A percentile compares a stretch with the other conserved stretches of the same genome.
Conservation (phyloP, 2,113 vertebrate species). For the Leucopsar rothschildi region DNA sequence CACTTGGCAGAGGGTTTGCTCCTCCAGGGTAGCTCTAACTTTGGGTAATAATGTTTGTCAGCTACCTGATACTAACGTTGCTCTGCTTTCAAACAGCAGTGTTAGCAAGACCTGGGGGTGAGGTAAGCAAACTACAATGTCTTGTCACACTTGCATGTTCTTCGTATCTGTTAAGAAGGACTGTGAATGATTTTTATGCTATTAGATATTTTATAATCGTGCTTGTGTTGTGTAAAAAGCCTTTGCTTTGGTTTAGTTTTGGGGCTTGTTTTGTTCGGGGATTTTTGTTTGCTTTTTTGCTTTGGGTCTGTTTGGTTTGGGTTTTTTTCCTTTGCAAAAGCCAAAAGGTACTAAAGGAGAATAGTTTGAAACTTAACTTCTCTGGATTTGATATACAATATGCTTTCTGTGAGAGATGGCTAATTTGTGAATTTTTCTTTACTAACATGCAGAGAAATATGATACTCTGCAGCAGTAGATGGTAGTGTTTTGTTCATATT, state of each 20-base stretch:
- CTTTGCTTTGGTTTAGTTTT: not conserved
- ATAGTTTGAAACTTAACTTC: not conserved
- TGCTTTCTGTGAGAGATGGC: not conserved
- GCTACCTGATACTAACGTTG: constrained; percentile 80
- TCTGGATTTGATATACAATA: not conserved
- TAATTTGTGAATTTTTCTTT: not conserved
- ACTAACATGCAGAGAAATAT: not conserved
- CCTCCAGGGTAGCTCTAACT: constrained; percentile 72
- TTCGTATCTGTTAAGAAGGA: not conserved
- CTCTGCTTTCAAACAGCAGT: constrained; percentile 81
- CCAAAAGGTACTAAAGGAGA: not conserved
- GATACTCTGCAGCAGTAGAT: not conserved
- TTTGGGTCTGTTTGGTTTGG: not conserved
- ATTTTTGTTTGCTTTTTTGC: not conserved
- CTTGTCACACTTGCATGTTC: constrained; percentile 29
- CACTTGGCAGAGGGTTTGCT: constrained; percentile 68
- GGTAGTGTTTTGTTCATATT: not conserved
- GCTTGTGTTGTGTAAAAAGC: not conserved
- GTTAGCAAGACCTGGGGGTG: constrained; percentile 81
- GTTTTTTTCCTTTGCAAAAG: not conserved
- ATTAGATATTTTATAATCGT: not conserved
- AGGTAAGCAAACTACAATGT: constrained; percentile 81
- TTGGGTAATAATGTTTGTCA: constrained; percentile 78
- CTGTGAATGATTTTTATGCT: not conserved
- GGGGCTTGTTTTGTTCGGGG: not conserved